These are phyloP conservation scores for Monopterus albus DNA, from an alignment of 2,113 vertebrate genomes.

Conservation along the genomic window DNA sequence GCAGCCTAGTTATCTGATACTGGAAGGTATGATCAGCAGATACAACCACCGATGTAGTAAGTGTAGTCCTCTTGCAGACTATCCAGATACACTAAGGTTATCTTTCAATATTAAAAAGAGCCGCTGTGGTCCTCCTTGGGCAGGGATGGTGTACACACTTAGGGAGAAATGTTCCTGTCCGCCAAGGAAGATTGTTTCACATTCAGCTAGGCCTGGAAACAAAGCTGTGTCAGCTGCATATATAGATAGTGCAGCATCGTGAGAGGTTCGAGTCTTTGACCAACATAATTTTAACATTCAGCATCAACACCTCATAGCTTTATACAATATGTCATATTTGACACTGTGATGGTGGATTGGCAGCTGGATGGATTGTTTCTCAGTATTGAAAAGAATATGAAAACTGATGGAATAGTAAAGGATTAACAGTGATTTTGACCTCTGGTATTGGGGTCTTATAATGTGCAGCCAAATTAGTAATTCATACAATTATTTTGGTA, in stretches of 20 bases:
- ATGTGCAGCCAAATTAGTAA: slow-evolving; percentile 7
- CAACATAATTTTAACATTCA: slow-evolving; percentile 19
- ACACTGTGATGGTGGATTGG: background rate
- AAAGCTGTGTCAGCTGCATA: no score
- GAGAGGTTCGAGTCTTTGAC: slow-evolving; percentile 4
- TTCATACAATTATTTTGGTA: slow-evolving; percentile 15
- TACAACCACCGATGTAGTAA: slow-evolving; percentile 40
- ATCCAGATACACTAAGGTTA: slow-evolving; percentile 56
- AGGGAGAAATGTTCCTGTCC: slow-evolving; percentile 11
- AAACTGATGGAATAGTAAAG: slow-evolving; percentile 5
- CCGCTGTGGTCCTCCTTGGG: slow-evolving; percentile 17
- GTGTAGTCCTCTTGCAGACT: slow-evolving; percentile 51
- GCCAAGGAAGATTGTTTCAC: background rate
- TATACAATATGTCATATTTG: slow-evolving; percentile 18
- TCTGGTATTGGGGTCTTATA: background rate
- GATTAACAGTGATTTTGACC: slow-evolving; percentile 22
- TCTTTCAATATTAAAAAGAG: slow-evolving; percentile 50
- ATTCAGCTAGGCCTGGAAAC: background rate
- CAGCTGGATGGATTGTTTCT: background rate
- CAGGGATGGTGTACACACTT: background rate
- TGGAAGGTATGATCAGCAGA: slow-evolving; percentile 63
- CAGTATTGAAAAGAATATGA: background rate
- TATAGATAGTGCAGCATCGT: background rate
- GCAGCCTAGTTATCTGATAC: slow-evolving; percentile 66
- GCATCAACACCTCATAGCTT: slow-evolving; percentile 6